Base-by-base conservation (phyloP, 1,140 invertebrate genomes). In the Cyclargus thomasi region DNA sequence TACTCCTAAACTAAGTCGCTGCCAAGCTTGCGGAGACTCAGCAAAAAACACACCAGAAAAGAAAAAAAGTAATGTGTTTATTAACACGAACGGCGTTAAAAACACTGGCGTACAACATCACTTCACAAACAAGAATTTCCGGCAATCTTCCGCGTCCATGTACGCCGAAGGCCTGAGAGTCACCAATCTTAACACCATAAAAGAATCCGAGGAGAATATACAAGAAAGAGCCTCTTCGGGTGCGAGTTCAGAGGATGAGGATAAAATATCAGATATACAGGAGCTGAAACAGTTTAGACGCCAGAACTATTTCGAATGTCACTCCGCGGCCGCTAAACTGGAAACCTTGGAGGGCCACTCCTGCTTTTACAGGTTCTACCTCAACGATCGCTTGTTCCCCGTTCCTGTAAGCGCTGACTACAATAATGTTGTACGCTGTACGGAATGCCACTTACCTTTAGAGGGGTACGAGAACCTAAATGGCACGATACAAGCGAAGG, bases 281-380 rank as follows among this genome's bases (percentile, higher is more conserved):
- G 66, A 79, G 11, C 57, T 90, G 57, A 88, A 84, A 70, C 72
- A 86, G 70, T 91, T 91, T 53, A 76, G 89, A 57, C 67, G 78
- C 16, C 78, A 82, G 5, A 85, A 91, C 47, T 90, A 83, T 67
- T 91, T 90, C 64, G 89, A 91, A 70, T 90, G 87, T 14, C 89
- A 91, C 72, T 88, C 85, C 1, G 73, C 78, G 0, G 81, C 82
- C 67, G 82, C 84, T 16, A 83, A 84, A 64, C 67, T 88, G 0
- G 71, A 77, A 22, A 69, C 53, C 57, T 57, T 82, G 16, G 68
- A 63, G 3, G 70, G 83, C 14, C 88, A 90, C 66, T 80, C 84
- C 80, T 90, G 88, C 64, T 64, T 81, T 1, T 88, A 90, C 35
- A 81, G 86, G 71, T 90, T 88, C 65, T 88, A 88, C 79, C 76